Evolutionary conservation across 2,888 invertebrate genomes (phyloP).

Genomic region (Oeneis ivallda): DNA sequence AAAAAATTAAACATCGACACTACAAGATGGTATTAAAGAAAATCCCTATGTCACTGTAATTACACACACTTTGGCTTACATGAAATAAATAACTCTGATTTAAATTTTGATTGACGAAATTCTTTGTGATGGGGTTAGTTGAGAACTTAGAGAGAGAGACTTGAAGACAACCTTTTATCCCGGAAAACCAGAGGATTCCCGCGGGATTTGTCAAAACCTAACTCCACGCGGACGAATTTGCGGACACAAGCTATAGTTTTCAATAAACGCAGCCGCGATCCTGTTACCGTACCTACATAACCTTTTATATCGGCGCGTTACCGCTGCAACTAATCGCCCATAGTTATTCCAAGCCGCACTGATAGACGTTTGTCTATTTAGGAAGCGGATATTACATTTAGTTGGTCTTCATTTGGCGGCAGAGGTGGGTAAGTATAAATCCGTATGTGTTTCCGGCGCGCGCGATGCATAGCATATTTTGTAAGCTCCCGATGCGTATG

Average conservation of each 20-base stretch:
- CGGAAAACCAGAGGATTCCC: too few relatives aligned
- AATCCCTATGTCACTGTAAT: too few relatives aligned
- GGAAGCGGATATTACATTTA: slow-evolving; percentile 82
- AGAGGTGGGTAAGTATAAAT: slow-evolving; percentile 77
- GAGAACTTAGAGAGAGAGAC: too few relatives aligned
- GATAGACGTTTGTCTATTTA: slow-evolving; percentile 81
- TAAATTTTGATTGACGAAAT: too few relatives aligned
- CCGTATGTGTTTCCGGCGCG: slow-evolving; percentile 74
- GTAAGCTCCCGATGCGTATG: slow-evolving; percentile 71
- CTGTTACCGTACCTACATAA: slow-evolving; percentile 28
- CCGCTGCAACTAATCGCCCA: slow-evolving; percentile 70
- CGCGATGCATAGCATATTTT: slow-evolving; percentile 77
- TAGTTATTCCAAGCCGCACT: slow-evolving; percentile 78
- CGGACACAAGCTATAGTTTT: not conserved
- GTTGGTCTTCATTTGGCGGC: slow-evolving; percentile 79
- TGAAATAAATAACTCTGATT: too few relatives aligned
- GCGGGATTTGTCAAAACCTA: too few relatives aligned
- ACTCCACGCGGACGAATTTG: too few relatives aligned
- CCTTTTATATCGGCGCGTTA: slow-evolving; percentile 36
- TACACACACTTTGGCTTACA: too few relatives aligned
- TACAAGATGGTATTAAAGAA: too few relatives aligned
- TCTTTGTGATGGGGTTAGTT: too few relatives aligned
- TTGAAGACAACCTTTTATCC: too few relatives aligned
- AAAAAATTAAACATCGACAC: slow-evolving; percentile 3
- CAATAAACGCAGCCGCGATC: slow-evolving; percentile 32